Conservation (phyloP, 2,113 vertebrate genomes). For the Antechinus flavipes region DNA sequence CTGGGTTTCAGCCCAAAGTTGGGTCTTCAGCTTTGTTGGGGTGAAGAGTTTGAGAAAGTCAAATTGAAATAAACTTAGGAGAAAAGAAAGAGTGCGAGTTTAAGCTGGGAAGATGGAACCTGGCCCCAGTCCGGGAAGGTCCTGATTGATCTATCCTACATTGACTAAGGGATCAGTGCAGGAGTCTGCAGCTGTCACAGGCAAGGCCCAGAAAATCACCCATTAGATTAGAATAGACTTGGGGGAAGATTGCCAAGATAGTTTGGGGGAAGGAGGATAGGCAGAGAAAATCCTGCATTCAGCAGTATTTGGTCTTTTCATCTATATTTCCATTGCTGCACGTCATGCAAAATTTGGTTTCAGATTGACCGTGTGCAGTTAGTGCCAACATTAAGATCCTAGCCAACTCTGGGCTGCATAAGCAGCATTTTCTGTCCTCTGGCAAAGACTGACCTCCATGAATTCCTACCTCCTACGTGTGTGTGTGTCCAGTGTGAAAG, state of each 20-base stretch:
- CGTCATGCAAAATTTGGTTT: background rate
- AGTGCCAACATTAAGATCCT: background rate
- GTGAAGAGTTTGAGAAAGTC: background rate
- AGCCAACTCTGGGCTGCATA: background rate
- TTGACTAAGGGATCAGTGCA: slow-evolving; percentile 78
- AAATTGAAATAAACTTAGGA: slow-evolving; percentile 7
- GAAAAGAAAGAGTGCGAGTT: background rate
- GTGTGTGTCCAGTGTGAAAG: background rate
- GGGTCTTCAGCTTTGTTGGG: background rate
- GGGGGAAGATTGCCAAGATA: background rate
- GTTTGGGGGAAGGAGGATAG: background rate
- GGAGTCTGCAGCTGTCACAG: slow-evolving; percentile 49
- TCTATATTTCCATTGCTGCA: background rate
- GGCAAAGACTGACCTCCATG: background rate
- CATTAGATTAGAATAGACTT: slow-evolving; percentile 36
- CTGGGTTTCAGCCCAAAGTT: background rate
- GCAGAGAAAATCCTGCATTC: background rate
- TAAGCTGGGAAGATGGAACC: background rate
- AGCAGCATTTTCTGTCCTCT: background rate
- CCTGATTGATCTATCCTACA: slow-evolving; percentile 84
- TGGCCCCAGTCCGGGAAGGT: slow-evolving; percentile 55
- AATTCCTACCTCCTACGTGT: background rate
- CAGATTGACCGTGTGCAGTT: background rate
- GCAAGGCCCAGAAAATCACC: slow-evolving; percentile 28
- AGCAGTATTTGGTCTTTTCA: background rate